A percentile compares a stretch with the other conserved stretches of the same genome.
phyloP scores from a whole-genome alignment of 2,113 vertebrate species.

The Epinephelus cyanopodus region DNA sequence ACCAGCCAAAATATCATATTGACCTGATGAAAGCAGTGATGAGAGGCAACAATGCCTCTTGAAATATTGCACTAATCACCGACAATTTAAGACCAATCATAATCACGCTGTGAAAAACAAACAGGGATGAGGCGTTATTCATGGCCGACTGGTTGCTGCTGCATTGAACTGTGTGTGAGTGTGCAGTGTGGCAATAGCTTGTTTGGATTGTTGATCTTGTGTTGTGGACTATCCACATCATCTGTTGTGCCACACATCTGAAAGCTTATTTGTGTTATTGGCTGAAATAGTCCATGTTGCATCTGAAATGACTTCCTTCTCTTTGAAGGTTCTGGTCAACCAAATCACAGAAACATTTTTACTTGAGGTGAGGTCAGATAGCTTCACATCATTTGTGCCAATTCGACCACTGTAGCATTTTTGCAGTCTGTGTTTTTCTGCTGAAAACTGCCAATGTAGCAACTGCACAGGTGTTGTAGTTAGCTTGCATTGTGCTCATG shows the following conservation, averaged over 20 bases:
- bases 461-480: background rate
- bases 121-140: background rate
- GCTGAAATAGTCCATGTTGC: background rate
- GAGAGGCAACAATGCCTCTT: background rate
- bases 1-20: background rate
- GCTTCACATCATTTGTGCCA: background rate
- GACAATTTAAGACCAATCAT: slow-evolving; percentile 23
- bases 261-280: background rate
- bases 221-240: background rate
- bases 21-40: slow-evolving; percentile 1
- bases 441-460: background rate
- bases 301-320: background rate
- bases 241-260: background rate
- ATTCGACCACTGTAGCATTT: background rate
- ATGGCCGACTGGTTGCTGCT: background rate
- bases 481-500: background rate
- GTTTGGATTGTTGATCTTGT: background rate
- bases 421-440: background rate
- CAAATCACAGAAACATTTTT: background rate
- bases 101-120: background rate
- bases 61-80: slow-evolving; percentile 10
- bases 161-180: background rate
- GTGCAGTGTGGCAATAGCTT: background rate
- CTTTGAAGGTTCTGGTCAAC: background rate
- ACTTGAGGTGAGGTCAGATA: background rate